Base-by-base conservation (phyloP, 2,797 vertebrate genomes). In the Zenarchopterus dispar region DNA sequence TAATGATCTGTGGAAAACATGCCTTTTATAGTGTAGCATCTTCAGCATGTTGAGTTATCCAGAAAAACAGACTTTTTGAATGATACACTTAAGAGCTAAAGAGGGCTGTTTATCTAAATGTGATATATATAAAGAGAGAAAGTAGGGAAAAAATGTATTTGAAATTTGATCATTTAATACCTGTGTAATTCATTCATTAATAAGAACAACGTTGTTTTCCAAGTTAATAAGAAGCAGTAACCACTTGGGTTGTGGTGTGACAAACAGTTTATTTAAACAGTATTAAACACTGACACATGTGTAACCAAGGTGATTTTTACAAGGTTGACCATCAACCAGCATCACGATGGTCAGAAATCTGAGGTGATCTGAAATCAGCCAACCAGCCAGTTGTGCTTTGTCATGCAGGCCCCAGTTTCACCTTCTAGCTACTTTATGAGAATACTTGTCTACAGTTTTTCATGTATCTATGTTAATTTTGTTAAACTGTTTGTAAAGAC, bases 391-490 rank as follows among this genome's bases (percentile, higher is more conserved):
- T 4, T 9, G 48, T 2, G 8, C 45, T 58, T 61, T 31, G 22
- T 52, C 61, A 62, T 54, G 48, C 62, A 69, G 54, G 6, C 19
- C 39, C 43, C 8, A 36, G 13, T 39, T 39, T 59, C 16, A 24
- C 69, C 54, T 23, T 56, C 50, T 39, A 52, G 47, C 53, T 60
- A n/a, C 54, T 63, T 17, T 45, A 48, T 36, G 16, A 11, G 49
- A 68, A 61, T 31, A 1, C 54, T 13, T 43, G 65, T 53, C 65
- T 79, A 65, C 71, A 61, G 33, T 50, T 42, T 79, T 51, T 73
- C 64, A 49, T 33, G 11, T 53, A 28, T 73, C 71, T 74, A 57
- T 76, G 62, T 78, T 73, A 82, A 70, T 80, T 73, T 86, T 78
- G 73, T 48, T 49, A 26, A 47, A 49, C 16, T 41, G 44, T 67